Conservation (phyloP, 2,113 vertebrate genomes). For the Montifringilla adamsi region DNA sequence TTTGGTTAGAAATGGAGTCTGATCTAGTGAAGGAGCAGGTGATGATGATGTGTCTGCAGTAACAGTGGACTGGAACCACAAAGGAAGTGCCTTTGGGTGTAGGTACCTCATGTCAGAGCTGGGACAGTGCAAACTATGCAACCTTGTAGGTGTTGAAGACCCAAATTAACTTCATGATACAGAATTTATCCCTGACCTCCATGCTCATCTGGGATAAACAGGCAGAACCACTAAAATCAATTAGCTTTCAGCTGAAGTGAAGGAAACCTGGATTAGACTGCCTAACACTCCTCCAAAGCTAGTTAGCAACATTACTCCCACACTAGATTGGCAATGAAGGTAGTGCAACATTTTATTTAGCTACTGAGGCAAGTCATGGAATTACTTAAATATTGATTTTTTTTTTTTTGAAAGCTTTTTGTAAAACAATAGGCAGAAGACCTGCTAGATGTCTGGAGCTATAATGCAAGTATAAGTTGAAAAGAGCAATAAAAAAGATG, state of each 20-base stretch:
- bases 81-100: neutral
- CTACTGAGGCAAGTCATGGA: neutral
- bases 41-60: neutral
- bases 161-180: neutral
- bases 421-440: neutral
- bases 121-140: neutral
- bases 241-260: neutral
- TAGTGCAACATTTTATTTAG: neutral
- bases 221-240: neutral
- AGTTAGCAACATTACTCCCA: neutral
- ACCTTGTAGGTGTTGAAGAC: neutral
- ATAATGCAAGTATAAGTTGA: neutral
- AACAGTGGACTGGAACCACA: neutral
- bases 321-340: neutral
- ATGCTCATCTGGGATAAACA: neutral
- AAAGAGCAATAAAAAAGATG: neutral
- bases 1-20: neutral
- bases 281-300: neutral
- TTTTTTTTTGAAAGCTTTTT: neutral
- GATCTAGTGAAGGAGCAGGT: neutral
- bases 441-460: neutral
- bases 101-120: neutral
- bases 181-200: neutral
- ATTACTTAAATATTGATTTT: neutral
- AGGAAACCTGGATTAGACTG: neutral